Conservation (phyloP, 1,140 invertebrate species). For the Leptinotarsa undecemlineata region DNA sequence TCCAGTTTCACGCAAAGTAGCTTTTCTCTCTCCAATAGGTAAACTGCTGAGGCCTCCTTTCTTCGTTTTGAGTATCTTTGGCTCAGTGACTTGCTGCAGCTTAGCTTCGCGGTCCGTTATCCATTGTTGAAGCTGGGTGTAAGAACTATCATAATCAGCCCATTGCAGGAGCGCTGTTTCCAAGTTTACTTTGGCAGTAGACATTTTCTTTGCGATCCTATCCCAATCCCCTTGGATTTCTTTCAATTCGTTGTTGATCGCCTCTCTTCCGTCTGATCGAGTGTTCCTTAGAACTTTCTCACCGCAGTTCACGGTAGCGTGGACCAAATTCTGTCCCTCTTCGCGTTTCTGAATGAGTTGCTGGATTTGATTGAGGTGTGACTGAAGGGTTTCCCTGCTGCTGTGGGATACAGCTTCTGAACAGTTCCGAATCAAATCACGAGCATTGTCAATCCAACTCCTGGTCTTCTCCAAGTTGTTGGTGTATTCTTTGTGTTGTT, state of each 20-base stretch:
- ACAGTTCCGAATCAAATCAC: constrained; percentile 79
- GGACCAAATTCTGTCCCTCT: constrained; percentile 87
- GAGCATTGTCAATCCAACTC: constrained; percentile 87
- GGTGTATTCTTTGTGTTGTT: constrained; percentile 86
- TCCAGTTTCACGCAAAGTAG: constrained; percentile 86
- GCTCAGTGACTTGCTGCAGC: constrained; percentile 89
- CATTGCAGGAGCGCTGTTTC: constrained; percentile 91
- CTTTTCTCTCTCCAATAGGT: constrained; percentile 82
- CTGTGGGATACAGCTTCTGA: constrained; percentile 77
- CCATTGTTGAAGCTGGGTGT: constrained; percentile 90
- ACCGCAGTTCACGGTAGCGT: constrained; percentile 87
- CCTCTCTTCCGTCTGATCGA: constrained; percentile 85
- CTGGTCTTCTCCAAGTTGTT: constrained; percentile 78
- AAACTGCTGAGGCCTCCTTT: constrained; percentile 76
- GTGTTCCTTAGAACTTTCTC: constrained; percentile 90
- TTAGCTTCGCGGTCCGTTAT: constrained; percentile 93
- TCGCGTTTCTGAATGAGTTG: constrained; percentile 82
- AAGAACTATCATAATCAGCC: constrained; percentile 93
- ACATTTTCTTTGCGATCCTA: constrained; percentile 86
- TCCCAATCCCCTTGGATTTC: constrained; percentile 94
- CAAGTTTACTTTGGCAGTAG: constrained; percentile 87
- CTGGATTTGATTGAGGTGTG: constrained; percentile 80
- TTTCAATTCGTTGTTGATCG: constrained; percentile 84
- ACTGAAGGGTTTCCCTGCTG: constrained; percentile 82
- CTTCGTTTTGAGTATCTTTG: constrained; percentile 78